A percentile compares a stretch with the other conserved stretches of the same genome.
These are phyloP conservation scores for Hippocampus guttulatus DNA, from an alignment of 2,113 vertebrate species.

Conservation along the genomic window DNA sequence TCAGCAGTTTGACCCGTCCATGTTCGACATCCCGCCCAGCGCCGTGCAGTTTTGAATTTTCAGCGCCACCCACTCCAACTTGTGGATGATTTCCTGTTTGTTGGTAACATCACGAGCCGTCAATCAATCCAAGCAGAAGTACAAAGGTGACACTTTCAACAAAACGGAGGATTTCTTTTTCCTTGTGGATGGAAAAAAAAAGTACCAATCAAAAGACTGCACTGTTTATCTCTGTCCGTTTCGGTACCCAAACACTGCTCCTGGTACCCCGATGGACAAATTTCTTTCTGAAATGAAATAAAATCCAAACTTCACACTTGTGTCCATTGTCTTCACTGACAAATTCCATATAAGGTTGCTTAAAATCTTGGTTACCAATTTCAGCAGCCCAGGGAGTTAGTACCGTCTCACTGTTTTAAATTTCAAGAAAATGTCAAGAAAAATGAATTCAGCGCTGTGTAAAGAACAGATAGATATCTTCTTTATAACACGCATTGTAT, in stretches of 20 bases:
- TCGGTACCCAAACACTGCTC: not conserved
- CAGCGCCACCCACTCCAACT: not conserved
- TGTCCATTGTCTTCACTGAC: not conserved
- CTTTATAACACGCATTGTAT: accelerated
- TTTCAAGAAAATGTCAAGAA: too few relatives aligned
- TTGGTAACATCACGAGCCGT: not conserved
- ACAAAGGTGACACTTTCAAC: not conserved
- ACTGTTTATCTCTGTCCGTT: not conserved
- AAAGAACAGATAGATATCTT: accelerated
- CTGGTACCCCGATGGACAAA: not conserved
- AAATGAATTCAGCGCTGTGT: too few relatives aligned
- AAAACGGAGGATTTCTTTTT: not conserved
- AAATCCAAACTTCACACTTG: not conserved
- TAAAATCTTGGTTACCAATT: too few relatives aligned
- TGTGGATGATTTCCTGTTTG: not conserved
- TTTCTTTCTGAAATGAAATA: not conserved
- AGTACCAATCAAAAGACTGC: not conserved
- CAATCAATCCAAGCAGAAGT: not conserved
- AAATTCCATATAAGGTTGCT: not conserved
- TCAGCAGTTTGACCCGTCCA: conserved; percentile 90
- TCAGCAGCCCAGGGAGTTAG: too few relatives aligned
- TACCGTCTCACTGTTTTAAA: too few relatives aligned
- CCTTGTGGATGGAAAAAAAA: not conserved
- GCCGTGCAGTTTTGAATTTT: conserved; percentile 86
- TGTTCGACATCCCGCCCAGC: conserved; percentile 93